Evolutionary conservation across 2,113 vertebrate species (phyloP).

Genomic region (Xiphophorus maculatus): DNA sequence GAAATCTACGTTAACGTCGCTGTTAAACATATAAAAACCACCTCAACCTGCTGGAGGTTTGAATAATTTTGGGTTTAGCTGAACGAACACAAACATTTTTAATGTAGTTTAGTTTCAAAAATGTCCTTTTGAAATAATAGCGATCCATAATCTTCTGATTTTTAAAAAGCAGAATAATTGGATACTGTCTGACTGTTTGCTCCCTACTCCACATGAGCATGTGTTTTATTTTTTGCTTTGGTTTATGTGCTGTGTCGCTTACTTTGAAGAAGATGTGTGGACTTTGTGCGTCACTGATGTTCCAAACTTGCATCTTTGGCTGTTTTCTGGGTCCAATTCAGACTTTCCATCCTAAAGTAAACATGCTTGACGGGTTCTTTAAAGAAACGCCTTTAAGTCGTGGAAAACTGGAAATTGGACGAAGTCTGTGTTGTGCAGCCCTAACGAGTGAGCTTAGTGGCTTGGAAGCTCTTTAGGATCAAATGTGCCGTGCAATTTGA

Average conservation of each 20-base stretch:
- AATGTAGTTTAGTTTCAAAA: neutral
- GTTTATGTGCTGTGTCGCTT: constrained; percentile 1
- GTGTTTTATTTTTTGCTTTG: constrained; percentile 7
- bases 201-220: constrained; percentile 35
- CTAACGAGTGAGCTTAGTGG: neutral
- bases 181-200: constrained; percentile 42
- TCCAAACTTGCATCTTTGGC: neutral
- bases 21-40: neutral
- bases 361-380: neutral
- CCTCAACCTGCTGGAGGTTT: neutral
- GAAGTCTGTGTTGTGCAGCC: neutral
- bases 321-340: neutral
- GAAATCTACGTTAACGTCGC: no score
- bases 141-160: neutral
- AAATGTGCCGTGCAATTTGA: constrained; percentile 1
- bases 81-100: neutral
- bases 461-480: neutral
- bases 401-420: neutral
- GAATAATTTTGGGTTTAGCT: neutral
- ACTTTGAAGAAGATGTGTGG: neutral
- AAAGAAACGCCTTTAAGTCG: neutral
- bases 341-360: neutral
- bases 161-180: constrained; percentile 61
- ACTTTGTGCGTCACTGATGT: neutral
- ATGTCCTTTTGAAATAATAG: neutral